A percentile compares a stretch with the other conserved stretches of the same genome.
These are phyloP conservation scores for Tamias sibiricus DNA, from an alignment of 2,113 vertebrate species.

Conservation along the genomic window DNA sequence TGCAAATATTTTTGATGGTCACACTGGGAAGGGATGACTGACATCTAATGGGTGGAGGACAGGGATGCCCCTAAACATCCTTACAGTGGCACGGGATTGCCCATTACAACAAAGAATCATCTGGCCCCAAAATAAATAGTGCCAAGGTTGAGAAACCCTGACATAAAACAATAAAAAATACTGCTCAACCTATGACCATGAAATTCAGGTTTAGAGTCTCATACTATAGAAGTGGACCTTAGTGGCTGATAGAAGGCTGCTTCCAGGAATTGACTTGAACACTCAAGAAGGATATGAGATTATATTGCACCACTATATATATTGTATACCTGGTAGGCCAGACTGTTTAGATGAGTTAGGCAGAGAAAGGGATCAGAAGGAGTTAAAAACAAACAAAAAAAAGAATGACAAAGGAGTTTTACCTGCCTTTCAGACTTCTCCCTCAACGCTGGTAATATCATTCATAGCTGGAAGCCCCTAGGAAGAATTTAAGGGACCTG, in stretches of 20 bases:
- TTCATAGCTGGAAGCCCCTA: neutral
- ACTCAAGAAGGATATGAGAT: neutral
- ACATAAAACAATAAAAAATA: slow-evolving; percentile 2
- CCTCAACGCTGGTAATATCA: neutral
- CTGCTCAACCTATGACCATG: neutral
- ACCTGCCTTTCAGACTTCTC: neutral
- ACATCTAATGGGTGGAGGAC: neutral
- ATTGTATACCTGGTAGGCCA: neutral
- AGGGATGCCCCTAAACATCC: neutral
- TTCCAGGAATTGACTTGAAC: neutral
- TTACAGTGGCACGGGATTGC: neutral
- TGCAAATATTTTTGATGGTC: neutral
- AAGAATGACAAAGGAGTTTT: neutral
- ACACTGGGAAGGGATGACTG: neutral
- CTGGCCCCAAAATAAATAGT: neutral
- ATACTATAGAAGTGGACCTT: neutral
- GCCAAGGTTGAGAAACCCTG: neutral
- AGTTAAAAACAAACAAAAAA: neutral
- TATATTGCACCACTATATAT: neutral
- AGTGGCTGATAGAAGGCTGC: neutral
- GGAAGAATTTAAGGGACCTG: neutral
- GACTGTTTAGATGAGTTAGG: neutral
- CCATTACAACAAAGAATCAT: neutral
- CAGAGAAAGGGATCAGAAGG: neutral
- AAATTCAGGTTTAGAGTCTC: neutral